These are phyloP conservation scores for Motacilla tschutschensis DNA, from an alignment of 2,113 vertebrate species.

Conservation along the genomic window DNA sequence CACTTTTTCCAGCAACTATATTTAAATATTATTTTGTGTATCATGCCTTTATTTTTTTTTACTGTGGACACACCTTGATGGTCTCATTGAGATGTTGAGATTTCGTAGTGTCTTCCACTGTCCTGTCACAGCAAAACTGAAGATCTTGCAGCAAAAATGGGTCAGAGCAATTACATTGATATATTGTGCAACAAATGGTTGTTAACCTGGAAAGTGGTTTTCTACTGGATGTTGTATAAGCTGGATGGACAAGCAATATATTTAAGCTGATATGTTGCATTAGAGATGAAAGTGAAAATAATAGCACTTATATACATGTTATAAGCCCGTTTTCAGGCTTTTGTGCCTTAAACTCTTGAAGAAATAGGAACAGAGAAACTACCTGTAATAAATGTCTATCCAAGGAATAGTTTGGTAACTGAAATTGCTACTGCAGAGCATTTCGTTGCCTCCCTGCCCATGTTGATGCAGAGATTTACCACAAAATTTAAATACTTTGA, in stretches of 20 bases:
- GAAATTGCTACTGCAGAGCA: slow-evolving; percentile 2
- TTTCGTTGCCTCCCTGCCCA: slow-evolving; percentile 10
- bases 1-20: neutral
- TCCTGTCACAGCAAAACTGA: neutral
- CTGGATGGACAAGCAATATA: slow-evolving; percentile 40
- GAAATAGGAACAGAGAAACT: slow-evolving; percentile 35
- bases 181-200: slow-evolving; percentile 23
- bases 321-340: slow-evolving; percentile 55
- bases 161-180: slow-evolving; percentile 14
- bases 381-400: slow-evolving; percentile 47
- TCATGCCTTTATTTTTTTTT: neutral
- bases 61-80: neutral
- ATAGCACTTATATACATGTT: slow-evolving; percentile 32
- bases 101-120: slow-evolving; percentile 27
- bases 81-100: neutral
- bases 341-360: slow-evolving; percentile 53
- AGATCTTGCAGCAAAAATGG: slow-evolving; percentile 18
- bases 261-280: slow-evolving; percentile 26
- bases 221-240: slow-evolving; percentile 12
- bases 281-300: slow-evolving; percentile 13
- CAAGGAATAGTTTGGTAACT: slow-evolving; percentile 17
- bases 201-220: neutral
- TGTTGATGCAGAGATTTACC: slow-evolving; percentile 31
- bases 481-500: slow-evolving; percentile 28
- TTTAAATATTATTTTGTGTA: neutral